Base-by-base conservation (phyloP, 2,888 invertebrate genomes). In the Drosophila vallismaia region DNA sequence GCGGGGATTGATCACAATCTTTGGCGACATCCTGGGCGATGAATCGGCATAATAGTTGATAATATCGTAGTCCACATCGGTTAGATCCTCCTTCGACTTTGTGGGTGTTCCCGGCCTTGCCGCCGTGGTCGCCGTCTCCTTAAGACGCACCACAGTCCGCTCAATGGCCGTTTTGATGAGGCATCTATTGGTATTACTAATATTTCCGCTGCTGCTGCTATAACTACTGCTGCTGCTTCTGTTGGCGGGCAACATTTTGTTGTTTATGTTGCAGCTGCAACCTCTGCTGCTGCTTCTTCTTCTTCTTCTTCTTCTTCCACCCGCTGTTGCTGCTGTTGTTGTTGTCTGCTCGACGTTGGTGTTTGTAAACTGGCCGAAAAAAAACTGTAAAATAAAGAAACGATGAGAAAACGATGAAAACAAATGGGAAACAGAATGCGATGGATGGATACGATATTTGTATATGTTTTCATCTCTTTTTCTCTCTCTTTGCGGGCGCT, bases 31-130 rank as follows among this genome's bases (percentile, higher is more conserved):
- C n/a, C 40, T 44, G 9, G 54, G 26, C 9, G 46, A 36, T 6
- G 38, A 26, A 50, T 71, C 57, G 10, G 69, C 44, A 63, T 53
- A 78, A 44, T 74, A 79, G 54, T 85, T 85, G 8, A 82, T 82
- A 36, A 82, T 80, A 73, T 85, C 82, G 59, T 82, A 82, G 66
- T 82, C 86, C 52, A 83, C 76, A 50, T 66, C 68, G 49, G 82
- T 75, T 3, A 81, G 66, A 57, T 79, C 84, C 57, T 50, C 44
- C 26, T 46, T 44, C 31, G 26, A 0, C 7, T 4, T n/a, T 10
- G 14, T 45, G 6, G 19, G 19, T 45, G 19, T 4, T 2, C 14
- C 26, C 8, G 40, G 14, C 8, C n/a, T 29, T 4, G 12, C 8
- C 4, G 29, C 28, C n/a, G 29, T 8, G 14, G 8, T 14, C 7